phyloP scores from a whole-genome alignment of 2,888 invertebrate species.

The Apocheima hispidaria region DNA sequence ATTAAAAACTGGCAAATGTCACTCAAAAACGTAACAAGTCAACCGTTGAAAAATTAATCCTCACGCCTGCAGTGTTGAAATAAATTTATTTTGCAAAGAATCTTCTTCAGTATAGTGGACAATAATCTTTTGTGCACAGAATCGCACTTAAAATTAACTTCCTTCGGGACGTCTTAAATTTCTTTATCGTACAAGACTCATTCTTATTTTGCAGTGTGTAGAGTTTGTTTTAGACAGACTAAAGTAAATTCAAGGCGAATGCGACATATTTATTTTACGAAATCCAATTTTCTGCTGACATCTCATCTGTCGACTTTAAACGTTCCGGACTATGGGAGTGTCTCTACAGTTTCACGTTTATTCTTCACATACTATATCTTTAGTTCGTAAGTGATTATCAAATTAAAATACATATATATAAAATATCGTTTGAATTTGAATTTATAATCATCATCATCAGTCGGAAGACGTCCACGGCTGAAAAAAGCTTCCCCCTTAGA shows the following conservation, averaged over 20 bases:
- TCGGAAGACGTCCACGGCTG: too few species aligned
- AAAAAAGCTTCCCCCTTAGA: too few species aligned
- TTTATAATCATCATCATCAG: constrained; percentile 20
- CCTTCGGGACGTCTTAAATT: constrained; percentile 58
- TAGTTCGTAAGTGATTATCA: constrained; percentile 55
- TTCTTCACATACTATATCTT: constrained; percentile 66
- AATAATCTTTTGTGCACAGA: constrained; percentile 79
- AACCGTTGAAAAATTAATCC: constrained; percentile 68
- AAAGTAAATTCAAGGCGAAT: constrained; percentile 70
- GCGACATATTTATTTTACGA: constrained; percentile 85
- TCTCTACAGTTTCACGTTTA: constrained; percentile 81
- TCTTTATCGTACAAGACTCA: constrained; percentile 40
- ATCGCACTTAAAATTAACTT: constrained; percentile 81
- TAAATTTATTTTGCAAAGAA: constrained; percentile 65
- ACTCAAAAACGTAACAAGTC: constrained; percentile 76
- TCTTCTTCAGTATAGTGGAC: constrained; percentile 67
- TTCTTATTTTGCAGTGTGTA: constrained; percentile 46
- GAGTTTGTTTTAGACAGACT: constrained; percentile 50
- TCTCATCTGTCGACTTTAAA: constrained; percentile 85
- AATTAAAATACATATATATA: constrained; percentile 58
- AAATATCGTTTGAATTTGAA: constrained; percentile 41
- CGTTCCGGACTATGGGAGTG: constrained; percentile 76
- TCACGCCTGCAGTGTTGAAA: constrained; percentile 59
- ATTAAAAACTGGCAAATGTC: constrained; percentile 70
- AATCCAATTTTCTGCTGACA: constrained; percentile 87